Conservation (phyloP, 2,113 vertebrate species). For the cattle (Bos taurus) region DNA sequence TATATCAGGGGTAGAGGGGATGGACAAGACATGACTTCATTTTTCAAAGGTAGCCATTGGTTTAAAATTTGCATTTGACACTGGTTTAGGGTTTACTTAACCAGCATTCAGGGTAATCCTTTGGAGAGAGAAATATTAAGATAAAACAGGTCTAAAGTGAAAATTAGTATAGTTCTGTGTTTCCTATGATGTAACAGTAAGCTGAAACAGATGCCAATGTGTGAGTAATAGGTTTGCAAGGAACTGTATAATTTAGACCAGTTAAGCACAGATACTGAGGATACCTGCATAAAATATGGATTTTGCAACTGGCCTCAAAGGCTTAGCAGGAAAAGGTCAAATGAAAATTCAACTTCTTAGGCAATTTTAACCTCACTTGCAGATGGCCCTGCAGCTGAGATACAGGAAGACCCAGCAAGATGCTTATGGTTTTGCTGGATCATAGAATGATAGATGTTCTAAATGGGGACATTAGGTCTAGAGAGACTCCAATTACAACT, state of each 20-base stretch:
- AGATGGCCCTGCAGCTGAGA: neutral
- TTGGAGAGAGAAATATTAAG: neutral
- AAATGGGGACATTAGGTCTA: rapidly evolving
- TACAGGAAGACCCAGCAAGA: neutral
- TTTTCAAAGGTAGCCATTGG: neutral
- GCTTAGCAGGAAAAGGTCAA: neutral
- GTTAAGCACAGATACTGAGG: neutral
- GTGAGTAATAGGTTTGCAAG: neutral
- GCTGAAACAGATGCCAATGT: rapidly evolving
- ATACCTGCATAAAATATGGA: too few species aligned
- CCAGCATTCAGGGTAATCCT: neutral
- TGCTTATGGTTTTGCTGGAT: neutral
- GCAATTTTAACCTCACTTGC: neutral
- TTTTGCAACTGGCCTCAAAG: neutral
- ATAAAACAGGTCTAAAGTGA: neutral
- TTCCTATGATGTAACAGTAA: rapidly evolving
- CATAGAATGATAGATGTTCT: neutral
- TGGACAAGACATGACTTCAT: neutral
- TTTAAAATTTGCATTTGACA: neutral
- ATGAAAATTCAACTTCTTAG: neutral
- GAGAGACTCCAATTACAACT: neutral
- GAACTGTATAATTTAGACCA: neutral
- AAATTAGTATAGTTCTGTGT: rapidly evolving
- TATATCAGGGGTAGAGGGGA: neutral
- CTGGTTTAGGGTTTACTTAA: neutral